phyloP scores from a whole-genome alignment of 1,140 invertebrate species.

The Drosophila bocqueti region DNA sequence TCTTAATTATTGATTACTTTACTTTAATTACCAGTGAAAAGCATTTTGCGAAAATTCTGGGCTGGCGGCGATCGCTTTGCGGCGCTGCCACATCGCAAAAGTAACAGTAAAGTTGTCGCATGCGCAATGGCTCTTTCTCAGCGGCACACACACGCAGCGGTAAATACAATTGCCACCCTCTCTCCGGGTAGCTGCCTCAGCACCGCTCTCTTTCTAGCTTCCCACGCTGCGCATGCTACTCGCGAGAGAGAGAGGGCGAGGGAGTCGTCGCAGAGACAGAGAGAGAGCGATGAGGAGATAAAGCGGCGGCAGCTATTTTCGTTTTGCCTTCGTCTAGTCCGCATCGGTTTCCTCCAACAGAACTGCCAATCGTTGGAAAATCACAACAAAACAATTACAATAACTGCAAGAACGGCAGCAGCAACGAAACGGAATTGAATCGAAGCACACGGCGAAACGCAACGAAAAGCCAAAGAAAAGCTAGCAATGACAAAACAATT shows the following conservation, averaged over 20 bases:
- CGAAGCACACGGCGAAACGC: slow-evolving; percentile 10
- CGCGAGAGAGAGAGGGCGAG: slow-evolving; percentile 53
- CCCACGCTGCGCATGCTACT: slow-evolving; percentile 69
- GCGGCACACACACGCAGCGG: slow-evolving; percentile 1
- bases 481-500: slow-evolving; percentile 47
- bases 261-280: slow-evolving; percentile 29
- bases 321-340: slow-evolving; percentile 54
- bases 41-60: neutral
- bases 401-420: slow-evolving; percentile 7
- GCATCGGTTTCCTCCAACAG: slow-evolving; percentile 44
- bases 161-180: slow-evolving; percentile 53
- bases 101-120: slow-evolving; percentile 73
- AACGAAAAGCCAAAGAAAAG: slow-evolving; percentile 32
- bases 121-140: slow-evolving; percentile 53
- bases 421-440: slow-evolving; percentile 30
- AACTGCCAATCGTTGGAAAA: slow-evolving; percentile 33
- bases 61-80: slow-evolving; percentile 38
- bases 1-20: neutral
- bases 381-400: slow-evolving; percentile 8
- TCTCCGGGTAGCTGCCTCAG: slow-evolving; percentile 53
- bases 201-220: slow-evolving; percentile 16
- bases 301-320: slow-evolving; percentile 68
- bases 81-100: slow-evolving; percentile 23
- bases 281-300: slow-evolving; percentile 22
- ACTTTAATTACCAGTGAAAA: neutral